phyloP scores from a whole-genome alignment of 2,797 vertebrate genomes.

The Calcarius lapponicus region DNA sequence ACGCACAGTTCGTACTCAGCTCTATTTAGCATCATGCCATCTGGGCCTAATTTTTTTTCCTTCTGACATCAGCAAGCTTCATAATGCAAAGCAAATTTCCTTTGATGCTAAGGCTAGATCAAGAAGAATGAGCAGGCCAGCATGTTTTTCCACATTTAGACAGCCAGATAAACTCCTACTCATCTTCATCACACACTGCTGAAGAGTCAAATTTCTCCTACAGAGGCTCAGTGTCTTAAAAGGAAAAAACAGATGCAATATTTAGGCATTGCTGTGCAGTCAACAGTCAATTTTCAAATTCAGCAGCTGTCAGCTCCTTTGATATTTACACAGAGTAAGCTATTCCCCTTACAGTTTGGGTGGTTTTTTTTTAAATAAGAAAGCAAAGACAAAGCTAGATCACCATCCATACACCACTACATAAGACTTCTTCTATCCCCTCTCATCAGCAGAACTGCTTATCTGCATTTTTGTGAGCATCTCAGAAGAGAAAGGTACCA shows the following conservation, averaged over 20 bases:
- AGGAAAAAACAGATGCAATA: neutral
- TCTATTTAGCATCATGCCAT: constrained; percentile 57
- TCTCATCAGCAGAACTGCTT: neutral
- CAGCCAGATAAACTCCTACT: constrained; percentile 22
- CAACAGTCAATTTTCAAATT: neutral
- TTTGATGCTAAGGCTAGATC: constrained; percentile 9
- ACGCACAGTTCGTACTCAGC: neutral
- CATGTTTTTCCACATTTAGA: constrained; percentile 23
- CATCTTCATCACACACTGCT: neutral
- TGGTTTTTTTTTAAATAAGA: neutral
- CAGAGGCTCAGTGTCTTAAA: neutral
- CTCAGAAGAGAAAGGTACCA: neutral
- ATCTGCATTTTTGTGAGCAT: neutral
- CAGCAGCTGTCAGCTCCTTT: neutral
- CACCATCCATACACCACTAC: neutral
- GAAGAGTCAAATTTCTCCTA: constrained; percentile 3
- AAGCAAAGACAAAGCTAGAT: neutral
- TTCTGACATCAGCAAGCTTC: constrained; percentile 47
- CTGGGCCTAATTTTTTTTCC: constrained; percentile 15
- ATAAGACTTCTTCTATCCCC: neutral
- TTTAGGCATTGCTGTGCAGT: neutral
- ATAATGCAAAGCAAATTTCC: constrained; percentile 37
- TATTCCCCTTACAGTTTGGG: neutral
- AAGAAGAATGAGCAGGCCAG: constrained; percentile 20
- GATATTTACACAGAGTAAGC: neutral